Percentiles rank a stretch among this genome's conserved stretches.
Conservation (phyloP, 1,140 invertebrate species). For the Oreohelix idahoensis region DNA sequence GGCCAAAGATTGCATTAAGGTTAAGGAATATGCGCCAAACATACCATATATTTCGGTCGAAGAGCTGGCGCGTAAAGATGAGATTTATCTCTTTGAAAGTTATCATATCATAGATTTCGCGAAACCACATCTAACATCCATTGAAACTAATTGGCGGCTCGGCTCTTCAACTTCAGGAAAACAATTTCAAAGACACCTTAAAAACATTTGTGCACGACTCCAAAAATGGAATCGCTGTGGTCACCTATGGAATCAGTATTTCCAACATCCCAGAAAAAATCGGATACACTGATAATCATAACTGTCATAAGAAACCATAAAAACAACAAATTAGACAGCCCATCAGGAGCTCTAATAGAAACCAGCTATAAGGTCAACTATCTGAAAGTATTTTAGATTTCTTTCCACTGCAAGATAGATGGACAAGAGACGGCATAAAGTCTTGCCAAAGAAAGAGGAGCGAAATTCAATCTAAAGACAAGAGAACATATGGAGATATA, state of each 20-base stretch:
- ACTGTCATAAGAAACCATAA: too few species aligned
- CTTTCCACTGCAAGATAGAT: too few species aligned
- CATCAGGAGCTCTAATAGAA: too few species aligned
- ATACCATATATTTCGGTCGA: conserved; percentile 29
- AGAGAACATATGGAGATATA: too few species aligned
- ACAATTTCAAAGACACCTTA: conserved; percentile 30
- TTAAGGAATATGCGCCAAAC: conserved; percentile 32
- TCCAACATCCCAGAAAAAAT: conserved; percentile 33
- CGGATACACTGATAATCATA: too few species aligned
- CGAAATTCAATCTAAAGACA: too few species aligned
- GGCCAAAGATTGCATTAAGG: neutral
- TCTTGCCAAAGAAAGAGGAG: too few species aligned
- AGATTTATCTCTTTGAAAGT: conserved; percentile 45
- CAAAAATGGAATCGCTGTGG: conserved; percentile 49
- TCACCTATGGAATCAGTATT: conserved; percentile 50
- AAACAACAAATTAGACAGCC: too few species aligned
- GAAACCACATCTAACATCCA: conserved; percentile 44
- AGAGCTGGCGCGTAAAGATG: conserved; percentile 28
- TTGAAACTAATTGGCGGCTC: conserved; percentile 48
- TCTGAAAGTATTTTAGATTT: too few species aligned
- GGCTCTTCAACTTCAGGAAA: conserved; percentile 36
- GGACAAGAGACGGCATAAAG: too few species aligned
- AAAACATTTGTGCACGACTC: conserved; percentile 45
- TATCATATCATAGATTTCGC: conserved; percentile 49
- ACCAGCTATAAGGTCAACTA: too few species aligned